Conservation (phyloP, 2,888 invertebrate genomes). For the Amiota communis region DNA sequence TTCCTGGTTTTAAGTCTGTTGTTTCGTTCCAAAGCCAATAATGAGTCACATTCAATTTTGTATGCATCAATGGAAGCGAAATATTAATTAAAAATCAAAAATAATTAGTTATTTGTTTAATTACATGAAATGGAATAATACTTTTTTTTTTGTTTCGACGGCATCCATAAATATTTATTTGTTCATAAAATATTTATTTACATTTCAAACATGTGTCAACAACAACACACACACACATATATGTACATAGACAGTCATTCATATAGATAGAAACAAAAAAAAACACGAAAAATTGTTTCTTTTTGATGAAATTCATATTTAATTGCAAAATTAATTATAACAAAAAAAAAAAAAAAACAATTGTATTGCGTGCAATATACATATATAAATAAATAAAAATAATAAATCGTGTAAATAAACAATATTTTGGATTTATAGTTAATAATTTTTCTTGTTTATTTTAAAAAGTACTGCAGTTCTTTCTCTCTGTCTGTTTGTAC, state of each 20-base stretch:
- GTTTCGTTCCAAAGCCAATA: no score
- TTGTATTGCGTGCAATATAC: neutral
- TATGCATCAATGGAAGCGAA: constrained; percentile 37
- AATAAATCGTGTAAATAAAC: constrained; percentile 29
- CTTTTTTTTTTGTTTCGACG: neutral
- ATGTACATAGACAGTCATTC: neutral
- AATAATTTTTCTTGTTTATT: constrained; percentile 23
- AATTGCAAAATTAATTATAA: constrained; percentile 64
- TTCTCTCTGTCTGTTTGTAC: constrained; percentile 27
- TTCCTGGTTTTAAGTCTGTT: no score
- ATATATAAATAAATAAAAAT: constrained; percentile 36
- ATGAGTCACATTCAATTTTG: neutral
- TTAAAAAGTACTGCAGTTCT: constrained; percentile 35
- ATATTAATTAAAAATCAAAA: constrained; percentile 64
- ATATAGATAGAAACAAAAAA: constrained; percentile 18
- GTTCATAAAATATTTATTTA: constrained; percentile 59
- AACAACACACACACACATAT: constrained; percentile 33
- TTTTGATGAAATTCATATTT: constrained; percentile 58
- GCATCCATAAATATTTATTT: constrained; percentile 60
- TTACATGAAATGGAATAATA: constrained; percentile 55
- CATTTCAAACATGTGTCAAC: constrained; percentile 66
- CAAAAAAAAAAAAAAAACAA: constrained; percentile 37
- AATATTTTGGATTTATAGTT: constrained; percentile 36
- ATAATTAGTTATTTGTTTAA: constrained; percentile 66
- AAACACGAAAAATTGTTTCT: neutral